Evolutionary conservation across 2,113 vertebrate species (phyloP).

Genomic region (Nyctereutes procyonoides): DNA sequence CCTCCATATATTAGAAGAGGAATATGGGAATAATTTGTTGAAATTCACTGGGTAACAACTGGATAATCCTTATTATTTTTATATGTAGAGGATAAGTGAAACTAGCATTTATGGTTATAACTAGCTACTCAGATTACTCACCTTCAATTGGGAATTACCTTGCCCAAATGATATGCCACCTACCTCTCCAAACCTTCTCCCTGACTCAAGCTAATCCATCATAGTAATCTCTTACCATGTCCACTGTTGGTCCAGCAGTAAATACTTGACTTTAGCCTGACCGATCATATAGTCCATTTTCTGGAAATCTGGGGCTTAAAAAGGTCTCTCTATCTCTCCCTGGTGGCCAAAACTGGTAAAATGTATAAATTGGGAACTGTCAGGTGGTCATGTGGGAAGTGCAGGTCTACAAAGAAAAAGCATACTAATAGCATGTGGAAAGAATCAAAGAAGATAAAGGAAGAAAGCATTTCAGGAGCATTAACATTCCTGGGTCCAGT

Average conservation of each 20-base stretch:
- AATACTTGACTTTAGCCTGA: not conserved
- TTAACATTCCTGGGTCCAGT: not conserved
- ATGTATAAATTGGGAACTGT: not conserved
- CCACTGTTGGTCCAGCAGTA: not conserved
- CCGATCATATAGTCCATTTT: not conserved
- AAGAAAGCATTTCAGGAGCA: not conserved
- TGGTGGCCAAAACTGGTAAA: not conserved
- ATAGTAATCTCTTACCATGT: not conserved
- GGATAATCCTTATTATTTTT: not conserved
- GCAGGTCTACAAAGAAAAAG: not conserved
- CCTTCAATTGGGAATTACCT: not conserved
- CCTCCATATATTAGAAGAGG: not conserved
- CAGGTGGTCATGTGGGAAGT: not conserved
- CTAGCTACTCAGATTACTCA: not conserved
- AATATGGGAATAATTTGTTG: constrained; percentile 29
- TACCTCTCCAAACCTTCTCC: not conserved
- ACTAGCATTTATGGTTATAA: not conserved
- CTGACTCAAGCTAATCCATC: not conserved
- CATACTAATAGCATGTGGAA: not conserved
- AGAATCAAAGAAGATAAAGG: constrained; percentile 1
- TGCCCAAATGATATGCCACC: not conserved
- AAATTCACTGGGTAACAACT: not conserved
- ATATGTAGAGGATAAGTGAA: not conserved
- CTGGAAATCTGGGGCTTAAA: not conserved
- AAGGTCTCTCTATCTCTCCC: not conserved